A percentile compares a stretch with the other conserved stretches of the same genome.
These are phyloP conservation scores for Calliphora vicina DNA, from an alignment of 1,140 invertebrate genomes.

Conservation along the genomic window DNA sequence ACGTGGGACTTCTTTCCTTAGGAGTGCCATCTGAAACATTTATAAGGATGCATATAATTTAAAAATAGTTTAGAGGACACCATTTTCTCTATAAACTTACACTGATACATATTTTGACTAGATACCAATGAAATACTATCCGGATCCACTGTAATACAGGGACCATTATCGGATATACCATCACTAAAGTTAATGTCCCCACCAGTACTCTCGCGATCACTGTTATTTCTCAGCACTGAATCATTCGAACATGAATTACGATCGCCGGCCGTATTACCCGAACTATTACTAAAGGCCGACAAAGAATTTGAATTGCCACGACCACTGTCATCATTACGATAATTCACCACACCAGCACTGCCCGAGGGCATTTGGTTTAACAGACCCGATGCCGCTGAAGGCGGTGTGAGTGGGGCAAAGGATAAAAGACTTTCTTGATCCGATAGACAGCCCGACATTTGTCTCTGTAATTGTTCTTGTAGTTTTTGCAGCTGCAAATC, in stretches of 20 bases:
- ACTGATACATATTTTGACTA: constrained; percentile 79
- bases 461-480: constrained; percentile 80
- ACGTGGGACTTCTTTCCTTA: constrained; percentile 82
- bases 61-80: too few relatives aligned
- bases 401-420: constrained; percentile 64
- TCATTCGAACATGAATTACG: constrained; percentile 87
- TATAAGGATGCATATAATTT: too few relatives aligned
- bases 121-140: constrained; percentile 62
- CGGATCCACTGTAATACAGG: constrained; percentile 61
- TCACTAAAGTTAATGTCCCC: constrained; percentile 62
- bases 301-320: constrained; percentile 64
- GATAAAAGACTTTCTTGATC: constrained; percentile 77
- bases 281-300: constrained; percentile 63
- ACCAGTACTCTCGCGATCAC: constrained; percentile 79
- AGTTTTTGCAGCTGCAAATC: constrained; percentile 85
- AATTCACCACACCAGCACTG: constrained; percentile 64
- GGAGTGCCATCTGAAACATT: constrained; percentile 73
- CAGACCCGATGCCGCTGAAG: constrained; percentile 59
- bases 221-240: constrained; percentile 80
- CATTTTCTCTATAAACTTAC: constrained; percentile 69
- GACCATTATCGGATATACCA: constrained; percentile 60
- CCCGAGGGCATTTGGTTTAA: constrained; percentile 64
- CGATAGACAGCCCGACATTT: constrained; percentile 76
- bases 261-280: constrained; percentile 69
- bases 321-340: constrained; percentile 68